Percentiles rank a stretch among this genome's conserved stretches.
Conservation (phyloP, 2,888 invertebrate genomes). For the Blastobasis lacticolella region DNA sequence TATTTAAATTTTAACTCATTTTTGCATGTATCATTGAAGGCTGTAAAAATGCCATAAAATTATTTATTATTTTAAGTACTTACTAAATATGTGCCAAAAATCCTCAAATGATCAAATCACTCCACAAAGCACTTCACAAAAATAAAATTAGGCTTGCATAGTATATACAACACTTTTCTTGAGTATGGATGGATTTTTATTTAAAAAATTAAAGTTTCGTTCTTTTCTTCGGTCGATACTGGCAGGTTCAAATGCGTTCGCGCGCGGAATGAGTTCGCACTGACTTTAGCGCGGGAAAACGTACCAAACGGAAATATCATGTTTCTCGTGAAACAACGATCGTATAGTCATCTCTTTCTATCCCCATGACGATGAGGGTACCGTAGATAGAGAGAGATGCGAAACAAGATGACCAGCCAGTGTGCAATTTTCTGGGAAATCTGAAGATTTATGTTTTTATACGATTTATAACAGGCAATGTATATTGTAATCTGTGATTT, state of each 20-base stretch:
- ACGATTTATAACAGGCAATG: no score
- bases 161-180: no score
- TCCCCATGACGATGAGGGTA: background rate
- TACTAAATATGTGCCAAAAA: constrained; percentile 8
- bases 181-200: no score
- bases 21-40: no score
- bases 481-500: no score
- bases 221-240: constrained; percentile 26
- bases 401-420: background rate
- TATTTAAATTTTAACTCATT: no score
- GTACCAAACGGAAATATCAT: constrained; percentile 43
- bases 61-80: constrained; percentile 9
- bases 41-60: constrained; percentile 12
- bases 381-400: background rate
- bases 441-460: no score
- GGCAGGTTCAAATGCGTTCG: constrained; percentile 45
- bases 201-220: constrained; percentile 25
- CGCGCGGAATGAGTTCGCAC: constrained; percentile 57
- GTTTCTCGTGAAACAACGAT: constrained; percentile 20
- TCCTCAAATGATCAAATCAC: background rate
- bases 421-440: no score
- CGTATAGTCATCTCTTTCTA: constrained; percentile 18
- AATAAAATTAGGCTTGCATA: constrained; percentile 16
- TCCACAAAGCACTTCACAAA: constrained; percentile 10
- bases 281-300: constrained; percentile 48